These are phyloP conservation scores for Cromileptes altivelis DNA, from an alignment of 2,113 vertebrate genomes.

Conservation along the genomic window DNA sequence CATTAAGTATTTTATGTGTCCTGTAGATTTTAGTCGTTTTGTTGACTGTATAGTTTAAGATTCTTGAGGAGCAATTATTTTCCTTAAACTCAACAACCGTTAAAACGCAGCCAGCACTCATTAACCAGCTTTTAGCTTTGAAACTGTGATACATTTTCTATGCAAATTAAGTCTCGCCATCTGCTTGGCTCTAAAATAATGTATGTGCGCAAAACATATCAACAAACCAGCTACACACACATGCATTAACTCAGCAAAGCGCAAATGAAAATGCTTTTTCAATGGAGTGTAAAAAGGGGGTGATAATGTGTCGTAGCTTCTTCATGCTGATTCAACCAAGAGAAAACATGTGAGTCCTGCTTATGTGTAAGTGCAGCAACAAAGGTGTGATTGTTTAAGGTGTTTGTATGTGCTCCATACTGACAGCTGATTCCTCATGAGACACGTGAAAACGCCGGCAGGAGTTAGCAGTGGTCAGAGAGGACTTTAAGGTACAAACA, in stretches of 20 bases:
- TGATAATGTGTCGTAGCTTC: not conserved
- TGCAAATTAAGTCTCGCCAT: not conserved
- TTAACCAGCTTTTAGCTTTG: not conserved
- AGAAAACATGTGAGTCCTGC: not conserved
- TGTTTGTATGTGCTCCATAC: not conserved
- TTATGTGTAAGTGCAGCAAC: not conserved
- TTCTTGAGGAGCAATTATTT: not conserved
- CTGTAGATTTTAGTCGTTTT: not conserved
- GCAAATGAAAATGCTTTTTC: not conserved
- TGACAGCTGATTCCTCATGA: slow-evolving; percentile 12
- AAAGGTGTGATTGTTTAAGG: not conserved
- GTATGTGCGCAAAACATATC: not conserved
- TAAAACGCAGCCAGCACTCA: not conserved
- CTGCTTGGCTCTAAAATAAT: not conserved
- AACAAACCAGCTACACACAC: not conserved
- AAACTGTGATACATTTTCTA: not conserved
- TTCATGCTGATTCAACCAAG: not conserved
- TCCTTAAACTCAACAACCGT: not conserved
- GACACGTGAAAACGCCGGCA: not conserved
- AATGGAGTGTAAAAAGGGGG: not conserved
- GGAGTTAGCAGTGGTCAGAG: not conserved
- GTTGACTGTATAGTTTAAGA: not conserved
- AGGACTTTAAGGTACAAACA: not conserved
- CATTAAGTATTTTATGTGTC: not conserved
- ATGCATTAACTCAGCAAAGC: not conserved